Evolutionary conservation across 2,797 vertebrate species (phyloP), one percentile per base, ranked within the genome.

Genomic region (Melanotaenia maccullochi): DNA sequence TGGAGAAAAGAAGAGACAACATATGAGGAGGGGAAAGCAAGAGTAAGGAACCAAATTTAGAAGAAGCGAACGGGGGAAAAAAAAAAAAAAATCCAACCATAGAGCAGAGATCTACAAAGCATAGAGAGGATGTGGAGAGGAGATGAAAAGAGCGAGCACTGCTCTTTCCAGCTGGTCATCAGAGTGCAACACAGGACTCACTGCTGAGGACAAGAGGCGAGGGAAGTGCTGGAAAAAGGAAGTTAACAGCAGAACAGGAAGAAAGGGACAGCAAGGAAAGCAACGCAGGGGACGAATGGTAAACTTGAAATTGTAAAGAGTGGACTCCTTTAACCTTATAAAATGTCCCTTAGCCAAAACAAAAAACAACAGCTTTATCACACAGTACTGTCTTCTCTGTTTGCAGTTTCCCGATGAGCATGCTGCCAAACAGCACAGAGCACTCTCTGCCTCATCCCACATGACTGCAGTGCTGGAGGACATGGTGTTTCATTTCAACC

Each of bases 401-500:
- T 84, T 68, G 77, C 83, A 60, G 57, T n/a, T 81, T 85, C 86
- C 78, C 57, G 56, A 81, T 54, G 83, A 84, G 80, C 33, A 18
- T 13, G 38, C 79, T 84, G 84, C 81, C 90, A 89, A 79, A 86
- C 78, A 63, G 79, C 84, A 89, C 84, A 84, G 61, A 82, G 78
- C 82, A 30, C 84, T 71, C 83, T 65, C 62, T 64, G 78, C 91
- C 80, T 87, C 86, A 85, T 87, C 90, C 86, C 85, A 80, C 85
- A 87, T 75, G 85, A 87, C 85, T 87, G 87, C 87, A 81, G 84
- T 36, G 86, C 90, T 91, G 4, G 73, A 90, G 89, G 91, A 90
- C 90, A 85, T 63, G 62, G 76, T 73, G 87, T 91, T 90, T 90
- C 86, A 90, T 91, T 90, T 89, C 90, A 88, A 76, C 90, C 91